Evolutionary conservation across 2,888 invertebrate species (phyloP).

Genomic region (Andrena haemorrhoa): DNA sequence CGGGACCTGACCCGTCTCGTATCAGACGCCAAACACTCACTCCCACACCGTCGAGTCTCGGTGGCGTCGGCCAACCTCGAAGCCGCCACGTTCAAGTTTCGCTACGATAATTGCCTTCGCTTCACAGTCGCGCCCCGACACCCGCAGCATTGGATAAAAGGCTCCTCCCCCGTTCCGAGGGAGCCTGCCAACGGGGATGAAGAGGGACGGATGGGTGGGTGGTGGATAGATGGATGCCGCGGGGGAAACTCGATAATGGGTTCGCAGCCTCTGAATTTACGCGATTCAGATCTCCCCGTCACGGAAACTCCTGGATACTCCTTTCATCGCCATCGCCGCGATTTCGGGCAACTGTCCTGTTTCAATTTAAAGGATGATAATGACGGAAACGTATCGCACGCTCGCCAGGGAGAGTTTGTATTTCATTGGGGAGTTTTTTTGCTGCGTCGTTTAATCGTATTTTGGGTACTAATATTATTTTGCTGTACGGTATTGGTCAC

Average conservation of each 20-base stretch:
- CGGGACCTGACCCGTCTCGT: slow-evolving; percentile 82
- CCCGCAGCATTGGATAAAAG: slow-evolving; percentile 73
- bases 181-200: slow-evolving; percentile 47
- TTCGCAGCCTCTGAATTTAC: slow-evolving; percentile 67
- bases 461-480: no score
- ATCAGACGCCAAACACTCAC: slow-evolving; percentile 83
- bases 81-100: slow-evolving; percentile 81
- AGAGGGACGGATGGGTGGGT: slow-evolving; percentile 24
- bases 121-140: slow-evolving; percentile 82
- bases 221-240: slow-evolving; percentile 39
- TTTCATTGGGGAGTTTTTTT: no score
- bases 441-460: no score
- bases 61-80: slow-evolving; percentile 66
- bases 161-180: slow-evolving; percentile 38
- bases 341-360: slow-evolving; percentile 36
- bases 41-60: slow-evolving; percentile 70
- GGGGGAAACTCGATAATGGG: slow-evolving; percentile 67
- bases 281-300: slow-evolving; percentile 63
- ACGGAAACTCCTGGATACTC: slow-evolving; percentile 57
- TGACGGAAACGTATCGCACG: neutral
- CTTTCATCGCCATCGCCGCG: slow-evolving; percentile 42
- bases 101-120: slow-evolving; percentile 84
- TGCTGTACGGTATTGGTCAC: no score
- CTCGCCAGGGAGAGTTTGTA: neutral
- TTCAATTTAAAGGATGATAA: slow-evolving; percentile 31